phyloP scores from a whole-genome alignment of 2,888 invertebrate species.

The Drosophila sordidapex region DNA sequence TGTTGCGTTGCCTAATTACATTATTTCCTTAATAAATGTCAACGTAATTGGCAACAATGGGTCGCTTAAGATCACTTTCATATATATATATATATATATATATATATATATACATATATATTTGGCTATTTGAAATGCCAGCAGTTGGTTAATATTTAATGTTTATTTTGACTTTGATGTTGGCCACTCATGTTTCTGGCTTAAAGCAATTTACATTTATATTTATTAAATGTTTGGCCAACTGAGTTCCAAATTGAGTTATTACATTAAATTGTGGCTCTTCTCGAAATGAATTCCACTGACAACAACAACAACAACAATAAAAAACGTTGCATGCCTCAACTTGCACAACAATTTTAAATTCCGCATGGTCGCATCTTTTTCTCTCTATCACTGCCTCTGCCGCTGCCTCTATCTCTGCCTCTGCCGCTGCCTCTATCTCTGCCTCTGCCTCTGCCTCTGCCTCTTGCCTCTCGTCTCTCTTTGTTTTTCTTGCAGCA shows the following conservation, averaged over 20 bases:
- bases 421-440: background rate
- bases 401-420: no score
- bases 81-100: background rate
- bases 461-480: fast-evolving
- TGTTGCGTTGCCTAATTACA: conserved; percentile 62
- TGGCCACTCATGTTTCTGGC: conserved; percentile 12
- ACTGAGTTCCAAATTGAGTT: conserved; percentile 52
- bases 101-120: background rate
- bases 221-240: conserved; percentile 35
- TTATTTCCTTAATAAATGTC: conserved; percentile 74
- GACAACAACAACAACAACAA: conserved; percentile 16
- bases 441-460: background rate
- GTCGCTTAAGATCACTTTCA: conserved; percentile 22
- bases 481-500: conserved; percentile 48
- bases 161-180: conserved; percentile 63
- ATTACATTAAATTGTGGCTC: conserved; percentile 35
- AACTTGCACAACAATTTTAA: conserved; percentile 74
- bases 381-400: conserved; percentile 3
- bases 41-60: conserved; percentile 60
- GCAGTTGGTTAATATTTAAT: conserved; percentile 64
- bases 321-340: conserved; percentile 53
- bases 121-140: conserved; percentile 24
- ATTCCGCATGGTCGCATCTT: conserved; percentile 65
- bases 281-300: conserved; percentile 39
- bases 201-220: conserved; percentile 56